Evolutionary conservation across 1,140 invertebrate species (phyloP).

Genomic region (Lepidurus apus): DNA sequence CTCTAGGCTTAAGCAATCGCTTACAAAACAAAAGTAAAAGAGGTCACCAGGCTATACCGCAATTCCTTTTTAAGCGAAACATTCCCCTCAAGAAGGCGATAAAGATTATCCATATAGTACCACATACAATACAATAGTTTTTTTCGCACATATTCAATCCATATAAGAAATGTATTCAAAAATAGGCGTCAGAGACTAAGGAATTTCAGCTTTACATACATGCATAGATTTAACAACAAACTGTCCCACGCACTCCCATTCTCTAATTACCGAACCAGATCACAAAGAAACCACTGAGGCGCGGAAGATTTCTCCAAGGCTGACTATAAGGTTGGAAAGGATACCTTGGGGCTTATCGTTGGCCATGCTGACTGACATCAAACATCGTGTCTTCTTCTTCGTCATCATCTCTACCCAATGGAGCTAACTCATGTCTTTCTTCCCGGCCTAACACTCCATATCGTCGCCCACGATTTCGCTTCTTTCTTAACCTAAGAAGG

Average conservation of each 20-base stretch:
- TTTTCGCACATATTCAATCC: neutral
- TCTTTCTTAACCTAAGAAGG: neutral
- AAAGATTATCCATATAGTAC: neutral
- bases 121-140: neutral
- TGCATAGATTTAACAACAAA: too few species aligned
- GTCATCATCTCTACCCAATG: neutral
- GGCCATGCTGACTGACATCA: neutral
- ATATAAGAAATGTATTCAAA: neutral
- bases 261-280: too few species aligned
- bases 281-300: too few species aligned
- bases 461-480: neutral
- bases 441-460: neutral
- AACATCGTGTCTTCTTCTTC: constrained; percentile 6
- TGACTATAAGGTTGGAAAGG: neutral
- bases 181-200: too few species aligned
- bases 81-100: neutral
- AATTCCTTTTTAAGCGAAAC: too few species aligned
- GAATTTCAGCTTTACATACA: too few species aligned
- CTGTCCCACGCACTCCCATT: too few species aligned
- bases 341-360: neutral
- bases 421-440: neutral
- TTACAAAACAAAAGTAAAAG: too few species aligned
- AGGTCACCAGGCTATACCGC: too few species aligned
- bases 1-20: too few species aligned
- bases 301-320: neutral